Conservation (phyloP, 2,888 invertebrate genomes). For the Trichogramma dendrolimi region DNA sequence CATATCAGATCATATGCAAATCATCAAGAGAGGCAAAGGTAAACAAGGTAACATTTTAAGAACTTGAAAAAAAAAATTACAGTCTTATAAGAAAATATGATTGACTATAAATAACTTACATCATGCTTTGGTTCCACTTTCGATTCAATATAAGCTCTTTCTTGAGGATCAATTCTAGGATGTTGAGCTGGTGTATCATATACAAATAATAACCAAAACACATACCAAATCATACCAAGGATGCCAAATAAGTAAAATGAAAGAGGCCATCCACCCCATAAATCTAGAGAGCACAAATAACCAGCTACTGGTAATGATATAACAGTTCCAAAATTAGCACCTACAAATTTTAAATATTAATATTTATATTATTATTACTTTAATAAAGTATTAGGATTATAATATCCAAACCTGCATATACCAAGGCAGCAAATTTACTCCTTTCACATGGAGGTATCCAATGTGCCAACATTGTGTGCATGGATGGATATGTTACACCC, state of each 20-base stretch:
- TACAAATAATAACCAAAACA: slow-evolving; percentile 70
- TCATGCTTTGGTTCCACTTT: slow-evolving; percentile 57
- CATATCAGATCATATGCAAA: not conserved
- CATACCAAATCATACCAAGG: slow-evolving; percentile 77
- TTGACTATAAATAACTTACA: slow-evolving; percentile 30
- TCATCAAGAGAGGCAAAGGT: not conserved
- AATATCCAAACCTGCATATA: slow-evolving; percentile 66
- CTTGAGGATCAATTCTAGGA: slow-evolving; percentile 70
- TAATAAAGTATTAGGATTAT: slow-evolving; percentile 8
- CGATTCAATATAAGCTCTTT: slow-evolving; percentile 67
- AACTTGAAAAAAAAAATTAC: too few relatives aligned
- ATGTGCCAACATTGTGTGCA: slow-evolving; percentile 86
- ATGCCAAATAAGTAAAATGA: slow-evolving; percentile 83
- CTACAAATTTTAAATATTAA: slow-evolving; percentile 53
- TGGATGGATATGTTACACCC: slow-evolving; percentile 89
- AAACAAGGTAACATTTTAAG: too few relatives aligned
- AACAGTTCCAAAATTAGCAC: slow-evolving; percentile 87
- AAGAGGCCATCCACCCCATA: slow-evolving; percentile 79
- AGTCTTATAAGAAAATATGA: not conserved
- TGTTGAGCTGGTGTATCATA: slow-evolving; percentile 72
- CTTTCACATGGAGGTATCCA: slow-evolving; percentile 93
- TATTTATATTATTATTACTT: not conserved
- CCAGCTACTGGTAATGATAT: slow-evolving; percentile 80
- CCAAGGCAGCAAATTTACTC: slow-evolving; percentile 82
- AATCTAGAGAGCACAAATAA: slow-evolving; percentile 73